Evolutionary conservation across 2,888 invertebrate genomes (phyloP).

Genomic region (Pharmacophagus antenor): DNA sequence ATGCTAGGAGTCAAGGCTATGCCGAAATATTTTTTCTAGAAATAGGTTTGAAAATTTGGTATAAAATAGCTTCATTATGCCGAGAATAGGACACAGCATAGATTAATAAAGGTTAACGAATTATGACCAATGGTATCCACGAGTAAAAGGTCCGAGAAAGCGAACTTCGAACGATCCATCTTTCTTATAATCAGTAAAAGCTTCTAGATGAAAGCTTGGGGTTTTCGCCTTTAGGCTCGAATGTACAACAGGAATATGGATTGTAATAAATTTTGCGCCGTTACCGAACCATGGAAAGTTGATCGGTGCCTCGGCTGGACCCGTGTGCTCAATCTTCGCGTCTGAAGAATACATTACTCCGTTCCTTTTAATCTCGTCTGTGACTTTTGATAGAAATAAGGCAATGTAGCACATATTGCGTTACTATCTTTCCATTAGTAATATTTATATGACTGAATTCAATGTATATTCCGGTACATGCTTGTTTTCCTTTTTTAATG

Average conservation of each 20-base stretch:
- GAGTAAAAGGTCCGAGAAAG: slow-evolving; percentile 11
- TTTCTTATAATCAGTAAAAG: slow-evolving; percentile 28
- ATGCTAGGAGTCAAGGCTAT: too few species aligned
- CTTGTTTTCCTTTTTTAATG: too few species aligned
- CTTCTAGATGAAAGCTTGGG: slow-evolving; percentile 21
- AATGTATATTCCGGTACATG: too few species aligned
- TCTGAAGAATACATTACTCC: background rate
- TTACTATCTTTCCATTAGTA: too few species aligned
- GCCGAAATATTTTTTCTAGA: too few species aligned
- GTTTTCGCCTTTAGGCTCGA: slow-evolving; percentile 4
- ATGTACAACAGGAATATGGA: slow-evolving; percentile 1
- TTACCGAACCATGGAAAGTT: slow-evolving; percentile 2
- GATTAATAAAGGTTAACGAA: background rate
- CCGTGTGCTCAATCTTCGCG: background rate
- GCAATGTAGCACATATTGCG: background rate
- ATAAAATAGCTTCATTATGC: too few species aligned
- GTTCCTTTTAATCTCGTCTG: background rate
- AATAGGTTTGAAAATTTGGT: too few species aligned
- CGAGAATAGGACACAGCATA: background rate
- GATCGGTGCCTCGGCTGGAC: background rate
- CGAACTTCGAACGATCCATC: slow-evolving; percentile 25
- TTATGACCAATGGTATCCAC: too few species aligned
- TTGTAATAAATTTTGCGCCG: background rate
- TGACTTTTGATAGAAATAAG: background rate
- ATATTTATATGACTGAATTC: too few species aligned